Evolutionary conservation across 2,797 vertebrate genomes (phyloP).

Genomic region (Danionella dracula): DNA sequence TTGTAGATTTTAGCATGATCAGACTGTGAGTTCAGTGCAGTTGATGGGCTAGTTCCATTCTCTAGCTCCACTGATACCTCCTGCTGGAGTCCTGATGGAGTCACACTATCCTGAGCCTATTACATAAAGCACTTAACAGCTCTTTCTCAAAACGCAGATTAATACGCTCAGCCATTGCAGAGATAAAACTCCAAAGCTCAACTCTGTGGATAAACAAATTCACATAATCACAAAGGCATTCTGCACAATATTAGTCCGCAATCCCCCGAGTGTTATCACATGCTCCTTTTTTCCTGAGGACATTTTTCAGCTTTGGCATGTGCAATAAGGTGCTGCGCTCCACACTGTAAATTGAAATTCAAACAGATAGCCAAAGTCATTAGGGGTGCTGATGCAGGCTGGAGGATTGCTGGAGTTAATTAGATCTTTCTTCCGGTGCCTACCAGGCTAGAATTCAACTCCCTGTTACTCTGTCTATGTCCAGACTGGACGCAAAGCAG

Average conservation of each 20-base stretch:
- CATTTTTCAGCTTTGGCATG: conserved; percentile 34
- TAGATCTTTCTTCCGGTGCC: conserved; percentile 26
- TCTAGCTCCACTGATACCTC: conserved; percentile 43
- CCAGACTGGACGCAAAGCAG: conserved; percentile 17
- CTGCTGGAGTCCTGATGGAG: conserved; percentile 25
- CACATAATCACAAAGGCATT: not conserved
- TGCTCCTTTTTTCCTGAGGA: not conserved
- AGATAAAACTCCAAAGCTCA: not conserved
- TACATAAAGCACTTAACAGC: conserved; percentile 53
- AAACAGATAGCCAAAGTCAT: conserved; percentile 51
- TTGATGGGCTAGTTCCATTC: conserved; percentile 28
- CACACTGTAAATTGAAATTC: conserved; percentile 54
- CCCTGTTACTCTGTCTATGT: conserved; percentile 32
- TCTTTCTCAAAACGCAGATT: conserved; percentile 45
- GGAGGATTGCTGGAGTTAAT: conserved; percentile 36
- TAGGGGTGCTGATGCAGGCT: conserved; percentile 43
- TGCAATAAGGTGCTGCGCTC: conserved; percentile 17
- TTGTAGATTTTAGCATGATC: too few relatives aligned
- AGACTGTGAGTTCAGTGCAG: too few relatives aligned
- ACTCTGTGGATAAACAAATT: not conserved
- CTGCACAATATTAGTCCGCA: not conserved
- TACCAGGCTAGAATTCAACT: conserved; percentile 35
- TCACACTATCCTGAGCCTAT: conserved; percentile 55
- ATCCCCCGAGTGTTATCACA: not conserved
- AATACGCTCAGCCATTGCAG: not conserved